Base-by-base conservation (phyloP, 23 tunicate genomes). In the Ascidia mentula region DNA sequence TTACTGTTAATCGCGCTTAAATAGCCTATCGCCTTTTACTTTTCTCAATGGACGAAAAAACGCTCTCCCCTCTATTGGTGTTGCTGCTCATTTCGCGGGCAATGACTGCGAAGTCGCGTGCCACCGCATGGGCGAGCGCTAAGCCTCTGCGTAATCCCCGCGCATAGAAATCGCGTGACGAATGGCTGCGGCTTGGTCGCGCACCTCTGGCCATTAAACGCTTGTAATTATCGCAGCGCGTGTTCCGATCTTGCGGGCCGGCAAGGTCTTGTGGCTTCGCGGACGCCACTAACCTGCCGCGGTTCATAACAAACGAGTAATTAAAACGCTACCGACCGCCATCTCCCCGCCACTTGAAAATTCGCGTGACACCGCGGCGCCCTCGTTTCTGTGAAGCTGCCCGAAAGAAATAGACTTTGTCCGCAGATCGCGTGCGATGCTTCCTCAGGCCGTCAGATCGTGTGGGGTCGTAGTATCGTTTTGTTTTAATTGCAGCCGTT, bases 221-320 rank as follows among this genome's bases (percentile, higher is more conserved):
- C n/a, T n/a, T n/a, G n/a, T 53, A 53, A 53, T 53, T 53, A 53
- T 26, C 65, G 65, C 13, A 3, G 65, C 22, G 22, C 65, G n/a
- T 53, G 65, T 53, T 53, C 65, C 65, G n/a, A n/a, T n/a, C n/a
- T n/a, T n/a, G n/a, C n/a, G n/a, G 65, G 65, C 65, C 7, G 65
- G 2, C 12, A 5, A 20, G 1, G 65, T 53, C 13, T 20, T 53
- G 65, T 53, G 65, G 13, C 13, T 3, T 20, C 22, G 65, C 13
- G 65, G 65, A 53, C 12, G 65, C 65, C 65, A 53, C 65, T 53
- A 28, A 53, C 65, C 65, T 28, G 24, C 24, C 12, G 13, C n/a
- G 13, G 7, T 28, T 53, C 24, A 28, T 53, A 53, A 9, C 24
- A 28, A 28, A 53, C 65, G 65, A 53, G 65, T 53, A 53, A 53